A percentile compares a stretch with the other conserved stretches of the same genome.
Evolutionary conservation across 2,797 vertebrate species (phyloP).

Genomic region (Clarias platycephalus): DNA sequence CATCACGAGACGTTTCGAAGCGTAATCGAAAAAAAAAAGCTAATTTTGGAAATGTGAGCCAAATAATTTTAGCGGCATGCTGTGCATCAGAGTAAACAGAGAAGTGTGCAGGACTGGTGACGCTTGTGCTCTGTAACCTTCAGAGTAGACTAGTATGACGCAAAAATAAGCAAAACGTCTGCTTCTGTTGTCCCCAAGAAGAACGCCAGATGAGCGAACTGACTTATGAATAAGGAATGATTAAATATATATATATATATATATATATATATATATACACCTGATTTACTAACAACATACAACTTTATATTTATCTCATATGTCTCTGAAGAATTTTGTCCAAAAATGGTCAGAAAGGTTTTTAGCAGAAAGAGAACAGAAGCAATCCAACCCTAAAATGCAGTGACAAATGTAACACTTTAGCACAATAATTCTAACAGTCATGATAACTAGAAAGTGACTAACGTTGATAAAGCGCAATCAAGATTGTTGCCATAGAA

Average conservation of each 20-base stretch:
- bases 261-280: no score
- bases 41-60: constrained; percentile 20
- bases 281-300: no score
- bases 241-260: no score
- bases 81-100: not conserved
- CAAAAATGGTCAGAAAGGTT: not conserved
- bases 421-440: not conserved
- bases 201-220: not conserved
- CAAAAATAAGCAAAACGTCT: not conserved
- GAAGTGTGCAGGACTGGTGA: no score
- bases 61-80: constrained; percentile 19
- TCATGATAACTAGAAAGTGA: not conserved
- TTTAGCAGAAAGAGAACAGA: not conserved
- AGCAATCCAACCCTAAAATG: no score
- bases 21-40: constrained; percentile 28
- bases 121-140: not conserved
- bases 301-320: not conserved
- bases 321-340: not conserved
- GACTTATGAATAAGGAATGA: no score
- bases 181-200: not conserved
- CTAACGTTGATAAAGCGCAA: not conserved
- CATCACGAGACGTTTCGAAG: constrained; percentile 58
- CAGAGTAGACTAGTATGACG: not conserved
- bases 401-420: not conserved
- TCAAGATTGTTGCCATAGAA: constrained; percentile 16